Base-by-base conservation (phyloP, 2,113 vertebrate genomes). In the Cyprinodon tularosa region DNA sequence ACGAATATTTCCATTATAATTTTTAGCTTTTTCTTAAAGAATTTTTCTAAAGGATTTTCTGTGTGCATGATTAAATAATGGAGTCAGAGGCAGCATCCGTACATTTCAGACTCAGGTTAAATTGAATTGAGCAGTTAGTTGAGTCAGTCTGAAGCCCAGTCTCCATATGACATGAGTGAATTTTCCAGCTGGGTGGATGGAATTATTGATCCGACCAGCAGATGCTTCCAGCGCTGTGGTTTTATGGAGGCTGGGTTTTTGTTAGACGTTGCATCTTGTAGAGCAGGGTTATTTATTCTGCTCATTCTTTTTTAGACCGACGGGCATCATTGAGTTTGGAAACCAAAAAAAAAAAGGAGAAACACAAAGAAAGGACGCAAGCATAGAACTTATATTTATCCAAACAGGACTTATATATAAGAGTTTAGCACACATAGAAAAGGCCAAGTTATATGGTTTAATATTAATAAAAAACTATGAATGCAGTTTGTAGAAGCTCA, bases 171-270 rank as follows among this genome's bases (percentile, higher is more conserved):
- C 79, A 82, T 62, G 74, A 78, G 59, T 37, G 77, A 70, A 70
- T 82, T 72, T 85, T 85, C 78, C 78, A 74, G 64, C 63, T 73
- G 83, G 50, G 7, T 77, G 80, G 65, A 72, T 59, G 60, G 47
- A 71, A 82, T 84, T 85, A 89, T 89, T 77, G 85, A 86, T 84
- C 84, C 47, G 47, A 74, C 62, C 78, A 12, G 76, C 40, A 71
- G 75, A 80, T 68, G 12, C 74, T 77, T 75, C 39, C 61, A 68
- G 59, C 4, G 1, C 75, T 45, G 72, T 0, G 62, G 68, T 70
- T 20, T 74, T 64, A 10, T 29, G 13, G 36, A 75, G 77, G 57
- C 63, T 64, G 65, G 5, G 17, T 36, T n/a, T 69, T 67, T 72
- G 71, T 74, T 77, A 62, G 71, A 80, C 73, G 64, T 68, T 80